Percentiles rank a stretch among this genome's conserved stretches.
phyloP scores from a whole-genome alignment of 2,888 invertebrate species.

The Bursaphelenchus okinawaensis region DNA sequence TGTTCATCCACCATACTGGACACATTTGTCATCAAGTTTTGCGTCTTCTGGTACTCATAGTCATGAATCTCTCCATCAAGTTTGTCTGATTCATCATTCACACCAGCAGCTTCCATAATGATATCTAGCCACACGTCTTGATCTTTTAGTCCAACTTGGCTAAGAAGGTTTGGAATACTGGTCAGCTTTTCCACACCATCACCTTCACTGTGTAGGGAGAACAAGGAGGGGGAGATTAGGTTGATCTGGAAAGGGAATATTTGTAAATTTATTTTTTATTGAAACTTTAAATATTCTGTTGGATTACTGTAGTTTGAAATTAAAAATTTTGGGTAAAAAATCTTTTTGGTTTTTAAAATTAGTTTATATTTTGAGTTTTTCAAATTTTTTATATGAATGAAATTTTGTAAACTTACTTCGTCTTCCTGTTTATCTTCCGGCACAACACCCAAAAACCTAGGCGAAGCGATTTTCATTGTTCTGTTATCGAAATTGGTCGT shows the following conservation, averaged over 20 bases:
- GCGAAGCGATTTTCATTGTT: slow-evolving; percentile 32
- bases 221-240: slow-evolving; percentile 44
- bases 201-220: slow-evolving; percentile 40
- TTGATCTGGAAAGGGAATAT: slow-evolving; percentile 32
- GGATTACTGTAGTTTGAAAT: neutral
- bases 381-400: neutral
- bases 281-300: neutral
- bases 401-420: neutral
- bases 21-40: neutral
- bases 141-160: slow-evolving; percentile 22
- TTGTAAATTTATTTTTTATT: neutral
- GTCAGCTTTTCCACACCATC: slow-evolving; percentile 28
- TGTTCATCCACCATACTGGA: slow-evolving; percentile 6
- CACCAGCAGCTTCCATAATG: slow-evolving; percentile 44
- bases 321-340: neutral
- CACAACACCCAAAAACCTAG: slow-evolving; percentile 39
- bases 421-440: slow-evolving; percentile 34
- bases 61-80: neutral
- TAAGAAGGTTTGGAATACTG: slow-evolving; percentile 19
- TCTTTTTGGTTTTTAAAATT: neutral
- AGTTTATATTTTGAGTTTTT: neutral
- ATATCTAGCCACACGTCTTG: slow-evolving; percentile 41
- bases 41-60: neutral
- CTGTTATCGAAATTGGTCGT: slow-evolving; percentile 26
- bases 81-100: slow-evolving; percentile 34